These are phyloP conservation scores for Drosophila ohnishii DNA, from an alignment of 1,140 invertebrate genomes.

Conservation along the genomic window DNA sequence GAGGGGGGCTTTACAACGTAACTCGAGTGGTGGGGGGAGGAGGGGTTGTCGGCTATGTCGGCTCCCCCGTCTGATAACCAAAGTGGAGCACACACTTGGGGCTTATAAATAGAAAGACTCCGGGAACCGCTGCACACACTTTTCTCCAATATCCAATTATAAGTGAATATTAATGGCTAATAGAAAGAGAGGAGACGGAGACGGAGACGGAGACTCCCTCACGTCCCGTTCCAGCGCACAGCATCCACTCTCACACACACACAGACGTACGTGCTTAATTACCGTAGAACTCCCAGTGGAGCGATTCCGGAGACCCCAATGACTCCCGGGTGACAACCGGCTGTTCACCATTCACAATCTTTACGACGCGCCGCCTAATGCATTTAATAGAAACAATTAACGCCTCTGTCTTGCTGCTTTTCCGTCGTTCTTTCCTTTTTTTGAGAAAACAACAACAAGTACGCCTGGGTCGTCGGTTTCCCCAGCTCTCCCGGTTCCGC, in stretches of 20 bases:
- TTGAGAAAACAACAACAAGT: slow-evolving; percentile 25
- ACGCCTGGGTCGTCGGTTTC: no score
- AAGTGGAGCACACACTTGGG: slow-evolving; percentile 30
- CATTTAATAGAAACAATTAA: slow-evolving; percentile 37
- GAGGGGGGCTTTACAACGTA: slow-evolving; percentile 1
- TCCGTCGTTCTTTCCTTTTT: slow-evolving; percentile 12
- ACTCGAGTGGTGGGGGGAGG: background rate
- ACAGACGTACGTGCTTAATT: slow-evolving; percentile 20
- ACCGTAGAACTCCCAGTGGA: slow-evolving; percentile 20
- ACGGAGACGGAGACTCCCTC: background rate
- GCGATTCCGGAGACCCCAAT: slow-evolving; percentile 23
- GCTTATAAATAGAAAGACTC: slow-evolving; percentile 37
- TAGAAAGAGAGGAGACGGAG: slow-evolving; percentile 2
- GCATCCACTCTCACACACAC: slow-evolving; percentile 15
- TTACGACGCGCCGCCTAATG: background rate
- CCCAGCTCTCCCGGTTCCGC: no score
- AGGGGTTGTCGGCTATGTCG: background rate
- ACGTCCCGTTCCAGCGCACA: background rate
- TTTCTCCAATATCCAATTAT: slow-evolving; percentile 20
- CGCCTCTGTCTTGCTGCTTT: background rate
- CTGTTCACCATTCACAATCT: slow-evolving; percentile 20
- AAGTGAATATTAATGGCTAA: slow-evolving; percentile 19
- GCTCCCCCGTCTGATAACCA: slow-evolving; percentile 21
- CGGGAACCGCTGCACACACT: slow-evolving; percentile 4
- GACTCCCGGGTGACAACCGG: slow-evolving; percentile 18